phyloP scores from a whole-genome alignment of 2,888 invertebrate species.

The Lepidocyrtoides sp. region DNA sequence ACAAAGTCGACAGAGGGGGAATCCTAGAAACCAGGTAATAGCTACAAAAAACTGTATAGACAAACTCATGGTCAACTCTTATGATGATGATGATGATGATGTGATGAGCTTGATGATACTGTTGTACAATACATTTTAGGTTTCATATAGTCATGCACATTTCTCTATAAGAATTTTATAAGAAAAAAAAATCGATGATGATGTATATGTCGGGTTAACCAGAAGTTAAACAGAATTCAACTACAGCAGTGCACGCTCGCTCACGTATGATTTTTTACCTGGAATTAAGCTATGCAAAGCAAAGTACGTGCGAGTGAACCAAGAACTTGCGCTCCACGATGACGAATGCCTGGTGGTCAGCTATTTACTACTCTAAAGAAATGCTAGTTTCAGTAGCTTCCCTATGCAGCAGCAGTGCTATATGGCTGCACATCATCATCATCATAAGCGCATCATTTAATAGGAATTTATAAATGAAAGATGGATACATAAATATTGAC shows the following conservation, averaged over 20 bases:
- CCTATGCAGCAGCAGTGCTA: not conserved
- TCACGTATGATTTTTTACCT: conserved; percentile 73
- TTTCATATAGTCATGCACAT: not conserved
- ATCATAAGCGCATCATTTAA: too few relatives aligned
- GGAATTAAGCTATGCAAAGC: conserved; percentile 61
- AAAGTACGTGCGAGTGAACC: conserved; percentile 4
- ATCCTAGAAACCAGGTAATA: conserved; percentile 5
- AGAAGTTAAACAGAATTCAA: conserved; percentile 73
- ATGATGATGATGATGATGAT: conserved; percentile 18
- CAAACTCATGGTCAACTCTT: conserved; percentile 47
- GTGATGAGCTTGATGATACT: too few relatives aligned
- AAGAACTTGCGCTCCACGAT: conserved; percentile 23
- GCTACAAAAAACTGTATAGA: not conserved
- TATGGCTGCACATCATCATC: not conserved
- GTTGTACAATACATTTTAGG: too few relatives aligned
- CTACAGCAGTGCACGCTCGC: conserved; percentile 56
- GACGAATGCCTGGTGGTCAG: conserved; percentile 67
- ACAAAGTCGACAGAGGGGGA: not conserved
- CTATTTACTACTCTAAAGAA: not conserved
- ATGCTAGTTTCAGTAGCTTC: not conserved
- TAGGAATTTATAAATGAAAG: not conserved
- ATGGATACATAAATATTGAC: not conserved
- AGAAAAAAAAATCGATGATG: conserved; percentile 61
- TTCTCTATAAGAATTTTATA: not conserved
- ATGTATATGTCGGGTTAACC: conserved; percentile 63